These are phyloP conservation scores for Brachyistius frenatus DNA, from an alignment of 2,113 vertebrate genomes.

Conservation along the genomic window DNA sequence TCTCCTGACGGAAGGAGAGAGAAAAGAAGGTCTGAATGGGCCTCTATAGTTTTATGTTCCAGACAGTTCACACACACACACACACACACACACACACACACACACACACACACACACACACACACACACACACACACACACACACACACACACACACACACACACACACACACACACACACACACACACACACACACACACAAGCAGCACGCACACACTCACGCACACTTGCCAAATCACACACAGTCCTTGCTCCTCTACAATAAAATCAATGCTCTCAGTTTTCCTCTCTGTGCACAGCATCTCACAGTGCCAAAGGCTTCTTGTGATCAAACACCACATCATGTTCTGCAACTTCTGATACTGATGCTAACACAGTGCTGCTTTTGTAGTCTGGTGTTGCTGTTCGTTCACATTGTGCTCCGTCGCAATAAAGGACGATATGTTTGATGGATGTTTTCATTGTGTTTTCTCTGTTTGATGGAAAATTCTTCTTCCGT, in stretches of 20 bases:
- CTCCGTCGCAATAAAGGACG: constrained; percentile 39
- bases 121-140: constrained; percentile 7
- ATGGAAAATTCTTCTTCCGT: not conserved
- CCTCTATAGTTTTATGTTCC: constrained; percentile 75
- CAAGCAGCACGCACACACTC: not conserved
- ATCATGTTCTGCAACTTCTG: constrained; percentile 69
- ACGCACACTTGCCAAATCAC: constrained; percentile 47
- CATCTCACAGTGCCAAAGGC: constrained; percentile 67
- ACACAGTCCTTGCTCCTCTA: constrained; percentile 64
- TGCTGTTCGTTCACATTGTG: constrained; percentile 56
- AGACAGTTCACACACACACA: constrained; percentile 55
- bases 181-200: constrained; percentile 46
- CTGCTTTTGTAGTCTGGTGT: constrained; percentile 54
- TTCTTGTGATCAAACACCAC: constrained; percentile 79
- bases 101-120: constrained; percentile 52
- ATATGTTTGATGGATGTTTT: constrained; percentile 30
- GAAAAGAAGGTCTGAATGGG: constrained; percentile 72
- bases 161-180: constrained; percentile 51
- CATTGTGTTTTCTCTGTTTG: not conserved
- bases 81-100: constrained; percentile 45
- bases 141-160: constrained; percentile 45
- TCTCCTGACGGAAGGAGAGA: constrained; percentile 75
- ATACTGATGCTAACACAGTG: constrained; percentile 57
- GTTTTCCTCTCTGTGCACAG: constrained; percentile 58
- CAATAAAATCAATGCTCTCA: constrained; percentile 79